These are phyloP conservation scores for Pseudopodoces humilis DNA, from an alignment of 2,113 vertebrate species.

Conservation along the genomic window DNA sequence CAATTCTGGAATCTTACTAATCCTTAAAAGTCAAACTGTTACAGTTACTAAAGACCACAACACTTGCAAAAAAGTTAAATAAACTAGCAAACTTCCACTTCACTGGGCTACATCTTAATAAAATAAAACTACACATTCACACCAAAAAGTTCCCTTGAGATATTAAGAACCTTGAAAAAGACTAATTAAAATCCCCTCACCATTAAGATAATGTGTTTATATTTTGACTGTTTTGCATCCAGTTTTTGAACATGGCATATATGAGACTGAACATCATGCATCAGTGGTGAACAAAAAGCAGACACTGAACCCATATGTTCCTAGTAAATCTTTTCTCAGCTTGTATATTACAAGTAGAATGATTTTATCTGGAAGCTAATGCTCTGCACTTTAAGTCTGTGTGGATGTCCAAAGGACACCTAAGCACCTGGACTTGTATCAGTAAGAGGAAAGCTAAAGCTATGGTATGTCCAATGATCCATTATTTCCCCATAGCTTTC, in stretches of 20 bases:
- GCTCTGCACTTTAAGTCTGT: neutral
- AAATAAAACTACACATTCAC: constrained; percentile 9
- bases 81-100: constrained; percentile 44
- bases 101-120: constrained; percentile 51
- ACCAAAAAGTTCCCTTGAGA: constrained; percentile 48
- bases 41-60: constrained; percentile 53
- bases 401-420: neutral
- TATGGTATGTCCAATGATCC: neutral
- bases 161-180: constrained; percentile 41
- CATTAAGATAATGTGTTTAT: constrained; percentile 20
- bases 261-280: neutral
- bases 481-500: neutral
- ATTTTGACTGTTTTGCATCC: constrained; percentile 41
- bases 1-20: constrained; percentile 34
- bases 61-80: constrained; percentile 28
- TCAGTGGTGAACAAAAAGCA: constrained; percentile 46
- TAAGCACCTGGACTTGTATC: neutral
- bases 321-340: constrained; percentile 39
- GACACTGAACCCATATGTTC: neutral
- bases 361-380: neutral
- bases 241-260: constrained; percentile 35
- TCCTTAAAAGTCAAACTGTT: constrained; percentile 40
- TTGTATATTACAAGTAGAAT: constrained; percentile 40
- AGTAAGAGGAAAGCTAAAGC: neutral
- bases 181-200: constrained; percentile 44